phyloP scores from a whole-genome alignment of 2,113 vertebrate species.

The Boulengeromyrus knoepffleri region DNA sequence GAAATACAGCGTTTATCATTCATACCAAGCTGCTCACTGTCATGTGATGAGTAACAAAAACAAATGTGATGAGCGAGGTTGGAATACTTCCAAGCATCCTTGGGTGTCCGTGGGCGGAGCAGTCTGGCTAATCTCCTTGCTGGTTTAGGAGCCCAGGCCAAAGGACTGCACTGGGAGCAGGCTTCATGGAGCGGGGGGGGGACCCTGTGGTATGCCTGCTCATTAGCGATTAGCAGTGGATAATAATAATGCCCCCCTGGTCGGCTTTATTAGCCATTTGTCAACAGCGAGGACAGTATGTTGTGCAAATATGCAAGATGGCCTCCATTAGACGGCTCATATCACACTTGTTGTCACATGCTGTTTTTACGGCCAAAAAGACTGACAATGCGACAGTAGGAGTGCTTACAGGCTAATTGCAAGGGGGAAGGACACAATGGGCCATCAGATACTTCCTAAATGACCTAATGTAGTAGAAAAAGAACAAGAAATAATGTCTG shows the following conservation, averaged over 20 bases:
- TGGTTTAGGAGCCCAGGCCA: slow-evolving; percentile 11
- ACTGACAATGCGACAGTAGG: slow-evolving; percentile 38
- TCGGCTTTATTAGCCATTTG: slow-evolving; percentile 30
- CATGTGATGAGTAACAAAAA: slow-evolving; percentile 19
- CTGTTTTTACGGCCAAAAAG: slow-evolving; percentile 15
- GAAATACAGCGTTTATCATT: neutral
- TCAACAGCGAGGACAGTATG: slow-evolving; percentile 17
- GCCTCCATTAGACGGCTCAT: slow-evolving; percentile 14
- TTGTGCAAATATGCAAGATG: neutral
- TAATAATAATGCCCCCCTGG: slow-evolving; percentile 25
- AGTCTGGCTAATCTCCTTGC: slow-evolving; percentile 30
- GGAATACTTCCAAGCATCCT: slow-evolving; percentile 27
- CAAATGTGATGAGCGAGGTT: slow-evolving; percentile 13
- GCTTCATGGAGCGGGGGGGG: slow-evolving; percentile 15
- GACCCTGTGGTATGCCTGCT: slow-evolving; percentile 18
- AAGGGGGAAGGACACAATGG: slow-evolving; percentile 24
- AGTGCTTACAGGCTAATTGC: slow-evolving; percentile 38
- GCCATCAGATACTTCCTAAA: slow-evolving; percentile 28
- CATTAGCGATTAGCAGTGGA: slow-evolving; percentile 29
- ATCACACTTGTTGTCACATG: slow-evolving; percentile 9
- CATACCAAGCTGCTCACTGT: neutral
- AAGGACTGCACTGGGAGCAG: slow-evolving; percentile 25
- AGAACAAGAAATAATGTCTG: neutral
- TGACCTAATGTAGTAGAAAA: neutral
- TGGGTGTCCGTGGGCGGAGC: slow-evolving; percentile 16